Percentiles rank a stretch among this genome's conserved stretches.
Conservation (phyloP, 2,113 vertebrate genomes). For the Pseudopipra pipra region DNA sequence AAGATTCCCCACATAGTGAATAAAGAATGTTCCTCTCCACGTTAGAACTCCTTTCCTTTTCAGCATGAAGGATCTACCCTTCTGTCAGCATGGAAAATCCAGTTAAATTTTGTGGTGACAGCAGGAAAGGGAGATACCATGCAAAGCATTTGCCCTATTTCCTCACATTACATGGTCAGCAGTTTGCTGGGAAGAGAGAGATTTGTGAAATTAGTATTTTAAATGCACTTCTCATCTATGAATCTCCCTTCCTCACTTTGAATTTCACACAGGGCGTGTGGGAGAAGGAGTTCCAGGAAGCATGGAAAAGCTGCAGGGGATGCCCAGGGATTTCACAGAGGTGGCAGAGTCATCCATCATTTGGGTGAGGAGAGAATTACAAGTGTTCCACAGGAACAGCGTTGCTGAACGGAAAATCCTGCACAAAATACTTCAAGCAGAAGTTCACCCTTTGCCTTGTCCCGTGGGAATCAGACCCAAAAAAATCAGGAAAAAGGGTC, state of each 20-base stretch:
- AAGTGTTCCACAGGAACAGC: not conserved
- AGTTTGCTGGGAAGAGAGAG: not conserved
- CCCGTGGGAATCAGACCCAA: not conserved
- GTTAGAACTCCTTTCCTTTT: not conserved
- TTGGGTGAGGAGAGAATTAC: not conserved
- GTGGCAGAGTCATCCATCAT: not conserved
- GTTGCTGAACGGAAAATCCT: not conserved
- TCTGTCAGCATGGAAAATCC: not conserved
- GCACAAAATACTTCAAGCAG: not conserved
- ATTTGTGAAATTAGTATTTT: not conserved
- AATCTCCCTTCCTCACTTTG: not conserved
- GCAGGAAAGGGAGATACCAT: not conserved
- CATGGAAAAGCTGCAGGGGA: not conserved
- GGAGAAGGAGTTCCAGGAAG: not conserved
- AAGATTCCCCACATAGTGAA: rapidly evolving
- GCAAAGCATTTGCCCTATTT: not conserved
- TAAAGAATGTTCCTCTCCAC: not conserved
- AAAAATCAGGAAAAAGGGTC: not conserved
- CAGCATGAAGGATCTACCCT: not conserved
- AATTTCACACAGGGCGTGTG: not conserved
- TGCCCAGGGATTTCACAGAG: not conserved
- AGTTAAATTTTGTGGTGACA: not conserved
- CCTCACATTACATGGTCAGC: not conserved
- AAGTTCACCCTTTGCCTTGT: not conserved
- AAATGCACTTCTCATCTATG: not conserved